Evolutionary conservation across 2,113 vertebrate genomes (phyloP).

Genomic region (Sinocyclocheilus anophthalmus): DNA sequence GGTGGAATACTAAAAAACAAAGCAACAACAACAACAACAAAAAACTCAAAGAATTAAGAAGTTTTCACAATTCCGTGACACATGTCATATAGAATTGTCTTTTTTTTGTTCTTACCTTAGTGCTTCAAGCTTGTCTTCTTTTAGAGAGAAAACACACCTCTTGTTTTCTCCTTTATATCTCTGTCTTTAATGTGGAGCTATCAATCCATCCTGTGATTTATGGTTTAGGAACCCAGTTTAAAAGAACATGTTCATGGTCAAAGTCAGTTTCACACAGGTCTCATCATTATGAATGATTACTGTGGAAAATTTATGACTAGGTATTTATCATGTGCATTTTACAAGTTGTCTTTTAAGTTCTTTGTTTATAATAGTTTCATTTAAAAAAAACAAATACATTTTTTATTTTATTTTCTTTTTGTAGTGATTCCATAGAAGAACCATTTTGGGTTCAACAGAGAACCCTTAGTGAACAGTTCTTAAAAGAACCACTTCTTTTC

Average conservation of each 20-base stretch:
- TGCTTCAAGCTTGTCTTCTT: neutral
- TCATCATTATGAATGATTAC: conserved; percentile 14
- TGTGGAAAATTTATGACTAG: conserved; percentile 1
- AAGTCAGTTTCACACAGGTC: conserved; percentile 36
- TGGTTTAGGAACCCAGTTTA: conserved; percentile 68
- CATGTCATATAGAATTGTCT: neutral
- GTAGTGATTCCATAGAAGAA: too few relatives aligned
- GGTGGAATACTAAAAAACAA: neutral
- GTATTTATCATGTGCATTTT: neutral
- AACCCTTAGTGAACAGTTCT: too few relatives aligned
- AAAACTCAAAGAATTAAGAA: neutral
- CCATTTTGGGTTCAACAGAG: too few relatives aligned
- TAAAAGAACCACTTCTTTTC: too few relatives aligned
- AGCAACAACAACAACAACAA: too few relatives aligned
- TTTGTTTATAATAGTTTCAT: too few relatives aligned
- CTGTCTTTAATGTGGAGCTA: conserved; percentile 51
- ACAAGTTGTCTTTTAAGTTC: too few relatives aligned
- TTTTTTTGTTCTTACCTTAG: conserved; percentile 49
- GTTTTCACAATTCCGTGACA: neutral
- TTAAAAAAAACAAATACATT: too few relatives aligned
- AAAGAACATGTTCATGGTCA: neutral
- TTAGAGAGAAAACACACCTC: conserved; percentile 51
- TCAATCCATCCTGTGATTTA: conserved; percentile 64
- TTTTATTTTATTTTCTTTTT: too few relatives aligned
- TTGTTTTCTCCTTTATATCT: conserved; percentile 65